Conservation (phyloP, 2,888 invertebrate species). For the Scaptomyza reducta region DNA sequence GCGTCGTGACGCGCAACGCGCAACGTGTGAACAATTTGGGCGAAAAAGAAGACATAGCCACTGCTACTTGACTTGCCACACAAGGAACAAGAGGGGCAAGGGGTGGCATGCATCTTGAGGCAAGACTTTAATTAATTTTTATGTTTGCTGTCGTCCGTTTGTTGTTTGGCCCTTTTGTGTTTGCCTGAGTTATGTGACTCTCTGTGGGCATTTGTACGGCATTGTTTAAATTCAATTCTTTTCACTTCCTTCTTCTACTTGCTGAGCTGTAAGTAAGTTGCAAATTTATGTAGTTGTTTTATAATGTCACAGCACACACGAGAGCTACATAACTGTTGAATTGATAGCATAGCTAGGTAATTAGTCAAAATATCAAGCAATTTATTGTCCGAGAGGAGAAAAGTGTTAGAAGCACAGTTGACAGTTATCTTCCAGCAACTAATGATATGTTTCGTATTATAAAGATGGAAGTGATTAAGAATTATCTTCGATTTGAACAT, state of each 20-base stretch:
- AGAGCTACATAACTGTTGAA: constrained; percentile 25
- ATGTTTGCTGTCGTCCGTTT: constrained; percentile 48
- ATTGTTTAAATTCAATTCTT: constrained; percentile 33
- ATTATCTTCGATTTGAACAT: too few species aligned
- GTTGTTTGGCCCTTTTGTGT: constrained; percentile 45
- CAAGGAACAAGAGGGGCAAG: neutral
- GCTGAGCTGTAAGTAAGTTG: constrained; percentile 66
- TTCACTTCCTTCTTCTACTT: constrained; percentile 17
- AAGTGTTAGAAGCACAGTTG: neutral
- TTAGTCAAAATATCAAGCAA: constrained; percentile 67
- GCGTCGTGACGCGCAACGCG: constrained; percentile 48
- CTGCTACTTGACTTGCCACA: constrained; percentile 57
- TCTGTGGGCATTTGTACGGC: constrained; percentile 64
- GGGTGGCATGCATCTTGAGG: constrained; percentile 33
- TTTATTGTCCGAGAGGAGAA: constrained; percentile 18
- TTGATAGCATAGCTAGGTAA: constrained; percentile 47
- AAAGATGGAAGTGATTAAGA: neutral
- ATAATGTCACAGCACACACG: constrained; percentile 19
- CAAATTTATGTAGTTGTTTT: constrained; percentile 60
- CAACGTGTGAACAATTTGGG: constrained; percentile 76
- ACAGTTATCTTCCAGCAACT: neutral
- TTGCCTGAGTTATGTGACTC: constrained; percentile 72
- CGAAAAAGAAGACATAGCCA: constrained; percentile 60
- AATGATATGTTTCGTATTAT: neutral
- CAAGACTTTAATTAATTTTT: constrained; percentile 75